Base-by-base conservation (phyloP, 2,888 invertebrate genomes). In the Phyllotreta cruciferae region DNA sequence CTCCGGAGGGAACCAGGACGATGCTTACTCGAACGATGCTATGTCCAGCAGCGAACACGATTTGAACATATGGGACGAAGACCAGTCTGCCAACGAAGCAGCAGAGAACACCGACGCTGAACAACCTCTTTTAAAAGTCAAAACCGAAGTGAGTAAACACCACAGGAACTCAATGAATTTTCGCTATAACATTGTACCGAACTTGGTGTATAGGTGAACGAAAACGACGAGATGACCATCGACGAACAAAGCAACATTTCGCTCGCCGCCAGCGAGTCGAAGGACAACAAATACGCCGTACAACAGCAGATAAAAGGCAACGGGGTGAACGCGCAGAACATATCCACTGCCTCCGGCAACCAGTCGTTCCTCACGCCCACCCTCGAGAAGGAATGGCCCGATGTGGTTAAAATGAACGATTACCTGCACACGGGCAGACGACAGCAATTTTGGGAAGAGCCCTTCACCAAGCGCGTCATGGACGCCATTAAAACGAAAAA, bases 401-500 rank as follows among this genome's bases (percentile, higher is more conserved):
- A 93, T 81, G 93, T 94, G 42, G 87, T 94, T 63, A 93, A 92
- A 80, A 88, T 94, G 85, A 92, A 91, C 78, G 93, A 93, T 75
- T 94, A 94, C 77, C 81, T 94, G 66, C 90, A 91, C 73, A 92
- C 92, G 73, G 94, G 94, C 1, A 83, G 94, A 37, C 83, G 94
- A 56, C 94, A 94, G 64, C 94, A 94, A 82, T 95, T 94, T 82
- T 95, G 94, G 94, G 94, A 94, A 78, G 94, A 94, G 79, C 90
- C 92, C 49, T 94, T 93, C 75, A 94, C 94, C 36, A 90, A 92
- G 79, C 83, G 93, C 76, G 89, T 94, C 44, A 92, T 94, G 90
- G 94, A 94, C 78, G 92, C 93, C 11, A 94, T 94, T 35, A 90
- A 94, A 74, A 90, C 92, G 68, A 94, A 94, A 81, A 93, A 93